These are phyloP conservation scores for Denticeps clupeoides DNA, from an alignment of 2,797 vertebrate species.

Conservation along the genomic window DNA sequence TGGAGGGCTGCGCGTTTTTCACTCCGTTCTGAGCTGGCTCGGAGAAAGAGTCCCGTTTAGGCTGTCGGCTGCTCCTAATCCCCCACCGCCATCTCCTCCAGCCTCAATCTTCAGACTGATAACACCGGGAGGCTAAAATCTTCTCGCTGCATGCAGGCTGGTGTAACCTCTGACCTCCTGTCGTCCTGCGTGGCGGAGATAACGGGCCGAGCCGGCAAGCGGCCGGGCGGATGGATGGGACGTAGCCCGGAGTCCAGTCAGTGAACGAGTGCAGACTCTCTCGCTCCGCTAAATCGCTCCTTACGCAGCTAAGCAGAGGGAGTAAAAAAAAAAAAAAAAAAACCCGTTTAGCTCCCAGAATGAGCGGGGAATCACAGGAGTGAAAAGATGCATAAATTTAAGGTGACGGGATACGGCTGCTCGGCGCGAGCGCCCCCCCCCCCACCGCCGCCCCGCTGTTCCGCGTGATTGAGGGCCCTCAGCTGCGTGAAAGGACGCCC, in stretches of 20 bases:
- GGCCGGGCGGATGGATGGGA: not conserved
- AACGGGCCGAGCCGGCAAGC: constrained; percentile 18
- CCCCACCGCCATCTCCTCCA: constrained; percentile 35
- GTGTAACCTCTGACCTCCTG: constrained; percentile 46
- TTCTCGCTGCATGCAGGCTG: constrained; percentile 51
- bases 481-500: constrained; percentile 10
- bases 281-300: too few species aligned
- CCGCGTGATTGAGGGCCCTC: constrained; percentile 7
- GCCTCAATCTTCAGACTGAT: constrained; percentile 35
- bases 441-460: too few species aligned
- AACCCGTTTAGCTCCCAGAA: constrained; percentile 17
- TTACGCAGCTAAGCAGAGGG: too few species aligned
- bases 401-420: constrained; percentile 15
- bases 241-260: too few species aligned
- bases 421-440: not conserved
- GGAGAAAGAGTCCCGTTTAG: constrained; percentile 26
- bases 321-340: too few species aligned
- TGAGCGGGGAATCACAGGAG: constrained; percentile 15
- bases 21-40: constrained; percentile 30
- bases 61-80: constrained; percentile 47
- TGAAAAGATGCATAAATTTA: constrained; percentile 17
- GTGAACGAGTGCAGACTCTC: too few species aligned
- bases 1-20: constrained; percentile 17
- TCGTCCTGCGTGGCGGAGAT: constrained; percentile 21
- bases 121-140: constrained; percentile 58